These are phyloP conservation scores for Hybognathus amarus DNA, from an alignment of 2,797 vertebrate genomes.

Conservation along the genomic window DNA sequence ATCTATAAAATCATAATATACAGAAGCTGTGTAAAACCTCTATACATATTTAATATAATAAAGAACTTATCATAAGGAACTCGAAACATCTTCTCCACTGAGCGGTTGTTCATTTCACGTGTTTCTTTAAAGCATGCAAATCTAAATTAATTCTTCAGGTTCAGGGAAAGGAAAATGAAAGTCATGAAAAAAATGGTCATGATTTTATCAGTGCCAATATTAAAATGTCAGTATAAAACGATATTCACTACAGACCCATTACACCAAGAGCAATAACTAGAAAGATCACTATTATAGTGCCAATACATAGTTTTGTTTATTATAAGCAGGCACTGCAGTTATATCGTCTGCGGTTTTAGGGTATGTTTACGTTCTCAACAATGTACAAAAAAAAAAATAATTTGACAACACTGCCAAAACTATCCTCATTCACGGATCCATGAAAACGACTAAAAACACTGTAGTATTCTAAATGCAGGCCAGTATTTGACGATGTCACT, in stretches of 20 bases:
- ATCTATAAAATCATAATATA: constrained; percentile 75
- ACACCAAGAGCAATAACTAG: not conserved
- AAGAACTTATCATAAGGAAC: not conserved
- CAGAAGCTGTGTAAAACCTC: not conserved
- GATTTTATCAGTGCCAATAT: not conserved
- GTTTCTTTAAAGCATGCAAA: not conserved
- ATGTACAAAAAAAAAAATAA: no score
- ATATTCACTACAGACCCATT: not conserved
- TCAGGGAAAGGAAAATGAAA: not conserved
- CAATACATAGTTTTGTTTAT: not conserved
- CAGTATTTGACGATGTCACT: no score
- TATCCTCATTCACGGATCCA: no score
- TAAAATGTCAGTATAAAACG: not conserved
- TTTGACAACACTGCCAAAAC: no score
- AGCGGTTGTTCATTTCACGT: not conserved
- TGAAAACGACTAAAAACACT: no score
- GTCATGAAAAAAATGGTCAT: not conserved
- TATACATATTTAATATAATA: not conserved
- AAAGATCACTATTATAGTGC: not conserved
- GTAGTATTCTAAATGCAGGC: no score
- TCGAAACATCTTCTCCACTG: not conserved
- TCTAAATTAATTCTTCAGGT: not conserved
- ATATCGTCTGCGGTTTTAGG: not conserved
- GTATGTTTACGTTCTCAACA: no score
- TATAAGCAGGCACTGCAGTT: not conserved